Conservation (phyloP, 2,113 vertebrate species). For the Anoplopoma fimbria region DNA sequence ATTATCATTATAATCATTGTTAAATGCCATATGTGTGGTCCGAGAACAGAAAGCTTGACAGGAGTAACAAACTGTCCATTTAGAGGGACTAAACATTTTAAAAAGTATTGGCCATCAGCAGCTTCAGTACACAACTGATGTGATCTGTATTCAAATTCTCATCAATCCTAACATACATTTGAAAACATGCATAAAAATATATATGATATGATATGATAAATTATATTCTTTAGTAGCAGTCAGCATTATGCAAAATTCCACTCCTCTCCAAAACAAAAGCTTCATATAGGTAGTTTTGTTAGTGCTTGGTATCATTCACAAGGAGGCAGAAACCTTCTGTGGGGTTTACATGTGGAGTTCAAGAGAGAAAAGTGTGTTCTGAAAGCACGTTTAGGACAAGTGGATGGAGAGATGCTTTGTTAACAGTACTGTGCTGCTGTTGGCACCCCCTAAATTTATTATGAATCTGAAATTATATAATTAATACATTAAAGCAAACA, state of each 20-base stretch:
- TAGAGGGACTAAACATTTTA: not conserved
- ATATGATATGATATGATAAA: too few relatives aligned
- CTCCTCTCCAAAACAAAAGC: slow-evolving; percentile 25
- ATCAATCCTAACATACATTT: not conserved
- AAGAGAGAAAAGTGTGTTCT: not conserved
- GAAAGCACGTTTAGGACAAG: not conserved
- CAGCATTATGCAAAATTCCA: slow-evolving; percentile 7
- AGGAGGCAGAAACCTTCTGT: slow-evolving; percentile 6
- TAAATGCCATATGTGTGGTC: too few relatives aligned
- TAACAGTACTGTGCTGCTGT: slow-evolving; percentile 1
- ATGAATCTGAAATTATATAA: too few relatives aligned
- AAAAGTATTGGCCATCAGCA: not conserved
- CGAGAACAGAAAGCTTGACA: too few relatives aligned
- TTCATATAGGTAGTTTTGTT: not conserved
- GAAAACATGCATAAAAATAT: slow-evolving; percentile 37
- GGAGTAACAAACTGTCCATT: not conserved
- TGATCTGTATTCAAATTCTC: slow-evolving; percentile 4
- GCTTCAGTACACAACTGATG: not conserved
- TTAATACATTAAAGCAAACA: too few relatives aligned
- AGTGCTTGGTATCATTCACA: slow-evolving; percentile 2
- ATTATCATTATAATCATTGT: too few relatives aligned
- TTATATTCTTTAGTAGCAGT: not conserved
- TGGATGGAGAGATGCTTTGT: slow-evolving; percentile 30
- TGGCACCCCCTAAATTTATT: slow-evolving; percentile 3
- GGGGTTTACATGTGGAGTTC: not conserved